Base-by-base conservation (phyloP, 2,888 invertebrate species). In the Slavum lentiscoides region DNA sequence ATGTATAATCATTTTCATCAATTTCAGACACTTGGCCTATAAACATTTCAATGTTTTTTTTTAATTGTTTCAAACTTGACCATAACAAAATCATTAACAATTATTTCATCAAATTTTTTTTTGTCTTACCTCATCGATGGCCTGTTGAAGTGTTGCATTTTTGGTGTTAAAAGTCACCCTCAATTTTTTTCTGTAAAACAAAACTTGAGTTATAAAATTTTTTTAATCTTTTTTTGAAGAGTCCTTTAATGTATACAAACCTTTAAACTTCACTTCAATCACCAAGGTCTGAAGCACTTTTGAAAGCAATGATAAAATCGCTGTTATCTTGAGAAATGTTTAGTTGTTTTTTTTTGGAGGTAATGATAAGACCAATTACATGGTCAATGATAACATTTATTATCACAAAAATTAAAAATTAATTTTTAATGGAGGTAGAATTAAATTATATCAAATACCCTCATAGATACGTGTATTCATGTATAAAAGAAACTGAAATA, bases 31-130 rank as follows among this genome's bases (percentile, higher is more conserved):
- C 30, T 62, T 62, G 62, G 62, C 30, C 62, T 30, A 62, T 62
- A 17, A 17, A 62, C 62, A 15, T 62, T 62, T 62, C 62, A 30
- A 62, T 62, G 17, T n/a, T 62, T 62, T 30, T 62, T 62, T 62
- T 62, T 62, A 62, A 62, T 62, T 62, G 30, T 62, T 30, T 62
- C 15, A 62, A 30, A 62, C 8, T 62, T 62, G 30, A 62, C 62
- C 62, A 66, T 66, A 66, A 66, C 64, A 66, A 66, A 66, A 66
- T 39, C 17, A 37, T 66, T 39, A 66, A 66, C 39, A 39, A 19
- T 39, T 19, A 66, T 66, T 19, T 17, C 9, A 66, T 66, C 64
- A 66, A 6, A 66, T 66, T 66, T 66, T 62, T 62, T 30, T 62
- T 62, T 62, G 30, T 15, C 62, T 62, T 62, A 30, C 62, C 30